Evolutionary conservation across 37 sponge, comb jelly and placozoan species (phyloP).

Genomic region (Bolinopsis microptera): DNA sequence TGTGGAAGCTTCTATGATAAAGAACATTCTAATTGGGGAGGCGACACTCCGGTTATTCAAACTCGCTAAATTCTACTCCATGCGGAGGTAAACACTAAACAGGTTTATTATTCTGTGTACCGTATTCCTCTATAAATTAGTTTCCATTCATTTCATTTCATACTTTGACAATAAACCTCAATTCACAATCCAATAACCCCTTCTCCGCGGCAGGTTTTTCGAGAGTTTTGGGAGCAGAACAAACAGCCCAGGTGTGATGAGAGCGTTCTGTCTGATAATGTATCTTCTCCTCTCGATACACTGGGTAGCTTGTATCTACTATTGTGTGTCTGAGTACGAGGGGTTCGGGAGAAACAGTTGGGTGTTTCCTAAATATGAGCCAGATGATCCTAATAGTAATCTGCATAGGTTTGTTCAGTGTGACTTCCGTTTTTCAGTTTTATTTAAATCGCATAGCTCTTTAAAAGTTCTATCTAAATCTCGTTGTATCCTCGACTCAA

Average conservation of each 20-base stretch:
- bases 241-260: constrained; percentile 81
- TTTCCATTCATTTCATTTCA: background rate
- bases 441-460: too few relatives aligned
- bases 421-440: too few relatives aligned
- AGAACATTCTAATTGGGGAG: constrained; percentile 49
- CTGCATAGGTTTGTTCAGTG: constrained; percentile 13
- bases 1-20: constrained; percentile 11
- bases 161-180: too few relatives aligned
- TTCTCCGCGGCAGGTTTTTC: constrained; percentile 36
- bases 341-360: constrained; percentile 82
- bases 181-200: background rate
- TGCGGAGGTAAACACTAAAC: constrained; percentile 47
- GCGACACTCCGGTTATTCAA: constrained; percentile 26
- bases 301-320: constrained; percentile 91
- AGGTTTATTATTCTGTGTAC: constrained; percentile 12
- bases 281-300: constrained; percentile 85
- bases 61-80: constrained; percentile 46
- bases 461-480: too few relatives aligned
- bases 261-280: constrained; percentile 74
- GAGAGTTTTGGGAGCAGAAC: constrained; percentile 79
- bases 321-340: constrained; percentile 77
- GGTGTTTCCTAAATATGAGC: constrained; percentile 71
- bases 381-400: background rate
- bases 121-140: background rate
- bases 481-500: background rate